Percentiles rank a stretch among this genome's conserved stretches.
Conservation (phyloP, 2,797 vertebrate genomes). For the Pelodytes ibericus region DNA sequence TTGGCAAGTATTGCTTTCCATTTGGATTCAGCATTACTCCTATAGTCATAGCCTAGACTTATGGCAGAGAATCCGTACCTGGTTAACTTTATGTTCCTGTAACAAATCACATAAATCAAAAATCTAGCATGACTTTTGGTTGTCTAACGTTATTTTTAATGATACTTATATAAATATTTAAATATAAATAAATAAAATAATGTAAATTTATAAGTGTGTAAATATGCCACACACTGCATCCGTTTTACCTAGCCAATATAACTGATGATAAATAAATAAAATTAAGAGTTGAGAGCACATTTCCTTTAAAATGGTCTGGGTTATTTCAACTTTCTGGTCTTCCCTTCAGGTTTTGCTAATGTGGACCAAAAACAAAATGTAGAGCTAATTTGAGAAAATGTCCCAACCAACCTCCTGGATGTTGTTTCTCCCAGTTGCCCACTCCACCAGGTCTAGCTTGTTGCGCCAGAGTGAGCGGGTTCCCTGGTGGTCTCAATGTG, state of each 20-base stretch:
- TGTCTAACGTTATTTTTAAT: too few species aligned
- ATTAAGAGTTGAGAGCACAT: too few species aligned
- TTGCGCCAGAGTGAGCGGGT: slow-evolving; percentile 70
- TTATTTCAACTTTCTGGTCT: slow-evolving; percentile 51
- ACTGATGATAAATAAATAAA: too few species aligned
- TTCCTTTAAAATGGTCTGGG: too few species aligned
- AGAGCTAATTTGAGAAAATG: slow-evolving; percentile 59
- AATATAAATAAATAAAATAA: neutral
- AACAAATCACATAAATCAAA: too few species aligned
- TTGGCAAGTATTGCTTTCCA: neutral
- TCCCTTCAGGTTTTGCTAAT: slow-evolving; percentile 77
- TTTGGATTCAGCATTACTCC: neutral
- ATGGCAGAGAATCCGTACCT: neutral
- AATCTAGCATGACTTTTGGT: too few species aligned
- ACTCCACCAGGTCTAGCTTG: slow-evolving; percentile 68
- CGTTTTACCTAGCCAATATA: too few species aligned
- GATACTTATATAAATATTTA: neutral
- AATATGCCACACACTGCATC: too few species aligned
- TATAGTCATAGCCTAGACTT: neutral
- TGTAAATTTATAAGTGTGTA: too few species aligned
- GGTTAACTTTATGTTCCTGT: too few species aligned
- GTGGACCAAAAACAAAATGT: slow-evolving; percentile 56
- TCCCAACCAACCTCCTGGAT: slow-evolving; percentile 85
- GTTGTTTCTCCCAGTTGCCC: slow-evolving; percentile 67
- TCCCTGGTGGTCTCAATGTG: slow-evolving; percentile 78